phyloP scores from a whole-genome alignment of 23 tunicate genomes.

The Styela clava region DNA sequence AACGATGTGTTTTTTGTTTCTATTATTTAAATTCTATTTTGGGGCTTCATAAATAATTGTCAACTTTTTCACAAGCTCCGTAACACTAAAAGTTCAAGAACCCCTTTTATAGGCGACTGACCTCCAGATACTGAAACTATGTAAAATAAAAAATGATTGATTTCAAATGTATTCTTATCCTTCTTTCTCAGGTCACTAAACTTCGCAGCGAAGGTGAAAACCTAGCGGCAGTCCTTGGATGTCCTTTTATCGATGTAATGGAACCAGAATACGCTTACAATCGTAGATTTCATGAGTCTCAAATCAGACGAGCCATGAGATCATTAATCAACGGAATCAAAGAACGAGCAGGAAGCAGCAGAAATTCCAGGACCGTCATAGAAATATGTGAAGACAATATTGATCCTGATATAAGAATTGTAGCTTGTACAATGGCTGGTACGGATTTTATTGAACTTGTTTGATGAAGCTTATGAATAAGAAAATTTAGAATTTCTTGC shows the following conservation, averaged over 20 bases:
- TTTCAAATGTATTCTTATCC: too few relatives aligned
- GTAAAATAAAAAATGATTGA: too few relatives aligned
- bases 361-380: constrained; percentile 40
- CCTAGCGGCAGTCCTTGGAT: constrained; percentile 66
- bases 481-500: too few relatives aligned
- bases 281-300: constrained; percentile 85
- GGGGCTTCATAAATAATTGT: too few relatives aligned
- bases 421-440: constrained; percentile 91
- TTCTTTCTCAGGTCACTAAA: constrained; percentile 42
- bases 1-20: too few relatives aligned
- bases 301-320: constrained; percentile 59
- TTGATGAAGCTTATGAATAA: too few relatives aligned
- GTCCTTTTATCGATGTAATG: constrained; percentile 83
- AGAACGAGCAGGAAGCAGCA: constrained; percentile 63
- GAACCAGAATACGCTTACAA: constrained; percentile 85
- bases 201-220: constrained; percentile 80
- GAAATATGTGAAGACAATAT: constrained; percentile 6
- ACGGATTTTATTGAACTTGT: not conserved
- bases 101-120: too few relatives aligned
- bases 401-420: constrained; percentile 63
- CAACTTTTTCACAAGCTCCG: too few relatives aligned
- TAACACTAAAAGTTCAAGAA: too few relatives aligned
- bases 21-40: too few relatives aligned
- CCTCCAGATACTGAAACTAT: too few relatives aligned
- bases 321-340: constrained; percentile 76